phyloP scores from a whole-genome alignment of 2,888 invertebrate species.

The Ariolimax columbianus region DNA sequence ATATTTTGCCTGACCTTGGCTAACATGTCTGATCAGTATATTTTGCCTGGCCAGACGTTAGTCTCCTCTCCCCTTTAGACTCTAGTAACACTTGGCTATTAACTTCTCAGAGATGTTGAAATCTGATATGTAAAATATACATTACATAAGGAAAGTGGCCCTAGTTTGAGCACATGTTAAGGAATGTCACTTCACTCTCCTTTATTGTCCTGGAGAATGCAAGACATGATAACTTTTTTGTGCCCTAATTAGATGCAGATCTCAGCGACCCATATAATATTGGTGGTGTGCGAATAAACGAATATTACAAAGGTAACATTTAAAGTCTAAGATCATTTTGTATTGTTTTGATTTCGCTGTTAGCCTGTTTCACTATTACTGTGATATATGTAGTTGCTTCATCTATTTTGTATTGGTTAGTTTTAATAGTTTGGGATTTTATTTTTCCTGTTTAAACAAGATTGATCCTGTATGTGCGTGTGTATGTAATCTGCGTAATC shows the following conservation, averaged over 20 bases:
- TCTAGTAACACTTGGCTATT: no score
- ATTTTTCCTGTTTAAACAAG: not conserved
- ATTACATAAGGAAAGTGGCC: not conserved
- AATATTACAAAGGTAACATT: conserved; percentile 46
- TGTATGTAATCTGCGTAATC: no score
- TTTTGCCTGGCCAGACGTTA: no score
- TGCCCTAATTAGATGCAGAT: conserved; percentile 43
- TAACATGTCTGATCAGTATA: no score
- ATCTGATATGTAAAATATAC: no score
- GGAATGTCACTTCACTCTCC: not conserved
- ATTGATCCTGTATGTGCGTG: not conserved
- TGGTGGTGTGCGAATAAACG: conserved; percentile 45
- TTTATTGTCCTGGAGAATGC: not conserved
- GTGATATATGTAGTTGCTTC: conserved; percentile 17
- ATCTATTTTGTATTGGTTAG: not conserved
- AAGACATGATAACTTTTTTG: conserved; percentile 22
- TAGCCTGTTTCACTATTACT: not conserved
- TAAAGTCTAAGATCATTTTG: not conserved
- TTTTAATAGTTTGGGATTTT: not conserved
- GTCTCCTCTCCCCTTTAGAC: no score
- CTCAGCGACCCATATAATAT: conserved; percentile 31
- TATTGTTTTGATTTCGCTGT: conserved; percentile 4
- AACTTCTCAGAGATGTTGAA: no score
- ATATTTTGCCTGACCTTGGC: no score
- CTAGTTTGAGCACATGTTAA: not conserved